A percentile compares a stretch with the other conserved stretches of the same genome.
These are phyloP conservation scores for Leptopilina boulardi DNA, from an alignment of 1,140 invertebrate species.

Conservation along the genomic window DNA sequence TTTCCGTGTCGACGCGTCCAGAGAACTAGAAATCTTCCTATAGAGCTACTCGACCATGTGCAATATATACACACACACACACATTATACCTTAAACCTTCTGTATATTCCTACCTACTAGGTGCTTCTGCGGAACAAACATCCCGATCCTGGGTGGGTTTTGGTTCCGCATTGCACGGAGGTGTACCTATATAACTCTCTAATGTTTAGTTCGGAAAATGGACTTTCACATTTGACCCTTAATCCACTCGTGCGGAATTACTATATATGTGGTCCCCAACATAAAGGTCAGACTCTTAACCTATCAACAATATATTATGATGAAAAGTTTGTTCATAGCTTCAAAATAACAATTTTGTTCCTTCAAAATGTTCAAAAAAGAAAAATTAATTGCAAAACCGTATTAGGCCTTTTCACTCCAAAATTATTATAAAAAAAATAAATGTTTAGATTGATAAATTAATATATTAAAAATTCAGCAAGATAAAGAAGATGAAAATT, in stretches of 20 bases:
- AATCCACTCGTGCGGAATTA: slow-evolving; percentile 21
- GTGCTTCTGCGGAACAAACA: slow-evolving; percentile 30
- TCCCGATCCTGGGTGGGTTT: slow-evolving; percentile 16
- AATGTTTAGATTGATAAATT: no score
- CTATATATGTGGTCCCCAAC: neutral
- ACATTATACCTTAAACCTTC: neutral
- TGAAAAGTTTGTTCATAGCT: no score
- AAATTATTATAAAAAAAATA: no score
- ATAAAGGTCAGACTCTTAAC: neutral
- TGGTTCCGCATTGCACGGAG: slow-evolving; percentile 23
- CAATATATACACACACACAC: neutral
- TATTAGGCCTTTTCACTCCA: no score
- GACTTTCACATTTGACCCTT: slow-evolving; percentile 27
- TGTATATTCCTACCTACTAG: neutral
- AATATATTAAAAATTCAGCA: no score
- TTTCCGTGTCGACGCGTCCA: slow-evolving; percentile 31
- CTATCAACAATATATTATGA: neutral
- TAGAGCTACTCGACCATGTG: slow-evolving; percentile 20
- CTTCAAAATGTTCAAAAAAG: no score
- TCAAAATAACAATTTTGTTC: no score
- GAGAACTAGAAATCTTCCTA: slow-evolving; percentile 28
- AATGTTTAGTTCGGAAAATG: slow-evolving; percentile 16
- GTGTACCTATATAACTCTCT: neutral
- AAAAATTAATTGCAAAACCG: no score
- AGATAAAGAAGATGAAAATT: neutral